phyloP scores from a whole-genome alignment of 2,888 invertebrate species.

The Nephrotoma flavescens region DNA sequence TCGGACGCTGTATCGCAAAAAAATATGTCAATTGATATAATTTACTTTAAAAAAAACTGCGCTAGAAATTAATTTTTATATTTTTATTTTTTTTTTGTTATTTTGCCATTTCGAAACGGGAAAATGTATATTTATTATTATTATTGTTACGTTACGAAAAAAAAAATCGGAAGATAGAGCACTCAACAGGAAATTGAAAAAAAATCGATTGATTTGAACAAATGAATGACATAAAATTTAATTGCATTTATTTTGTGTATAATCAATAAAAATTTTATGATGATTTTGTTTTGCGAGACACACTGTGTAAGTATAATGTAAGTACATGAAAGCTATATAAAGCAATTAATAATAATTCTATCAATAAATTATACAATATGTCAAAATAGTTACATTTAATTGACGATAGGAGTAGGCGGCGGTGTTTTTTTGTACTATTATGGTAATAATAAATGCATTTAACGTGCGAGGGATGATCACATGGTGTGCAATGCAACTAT shows the following conservation, averaged over 20 bases:
- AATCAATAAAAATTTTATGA: not conserved
- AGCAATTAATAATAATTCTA: not conserved
- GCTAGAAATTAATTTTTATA: no score
- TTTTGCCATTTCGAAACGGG: not conserved
- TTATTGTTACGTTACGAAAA: not conserved
- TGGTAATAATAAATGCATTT: not conserved
- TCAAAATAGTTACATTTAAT: not conserved
- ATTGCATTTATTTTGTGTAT: not conserved
- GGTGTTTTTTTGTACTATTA: not conserved
- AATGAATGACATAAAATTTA: not conserved
- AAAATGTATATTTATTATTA: not conserved
- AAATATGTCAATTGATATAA: not conserved
- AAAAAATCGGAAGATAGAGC: not conserved
- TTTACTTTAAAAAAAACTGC: no score
- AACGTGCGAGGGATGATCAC: not conserved
- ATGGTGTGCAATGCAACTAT: not conserved
- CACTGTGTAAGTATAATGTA: not conserved
- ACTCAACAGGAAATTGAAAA: not conserved
- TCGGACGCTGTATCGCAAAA: not conserved
- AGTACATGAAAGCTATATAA: not conserved
- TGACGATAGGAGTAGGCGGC: not conserved
- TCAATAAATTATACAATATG: not conserved
- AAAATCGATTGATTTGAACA: not conserved
- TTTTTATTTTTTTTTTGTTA: not conserved
- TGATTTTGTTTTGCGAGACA: not conserved